Base-by-base conservation (phyloP, 2,797 vertebrate genomes). In the Sebastes minor region DNA sequence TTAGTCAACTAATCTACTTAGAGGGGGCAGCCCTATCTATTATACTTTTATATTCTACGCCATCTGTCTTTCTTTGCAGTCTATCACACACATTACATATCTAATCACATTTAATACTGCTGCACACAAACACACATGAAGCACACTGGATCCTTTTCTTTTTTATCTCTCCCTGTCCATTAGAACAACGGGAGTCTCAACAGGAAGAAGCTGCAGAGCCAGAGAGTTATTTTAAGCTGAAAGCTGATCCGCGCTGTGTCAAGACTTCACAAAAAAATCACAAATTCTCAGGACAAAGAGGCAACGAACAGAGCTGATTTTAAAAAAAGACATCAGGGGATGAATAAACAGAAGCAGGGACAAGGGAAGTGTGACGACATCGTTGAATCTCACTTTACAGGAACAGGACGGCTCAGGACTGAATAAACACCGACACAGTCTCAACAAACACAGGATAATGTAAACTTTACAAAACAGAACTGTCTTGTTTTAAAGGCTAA, bases 201-300 rank as follows among this genome's bases (percentile, higher is more conserved):
- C 62, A 72, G 67, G 42, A 67, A 49, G 63, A 73, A 27, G 69
- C 42, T n/a, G 5, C 65, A 53, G 63, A 63, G 46, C 16, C 14
- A 23, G 32, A 64, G 66, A 59, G 66, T 71, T 81, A 81, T 76
- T 82, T 63, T 62, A 56, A 46, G 68, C n/a, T 64, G 71, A 27
- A 70, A 28, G 59, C 72, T 63, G 73, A 55, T 52, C 22, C 8
- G 5, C 5, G 2, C 25, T 14, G 16, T 38, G 61, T 42, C 67
- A 53, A 35, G 33, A 71, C 49, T 32, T 32, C 33, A 35, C 11
- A 35, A 35, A 35, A 6, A 16, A 42, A 42, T 42, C 38, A 42
- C 28, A 81, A 18, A 59, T 23, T 56, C 14, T 81, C 61, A 5
- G 25, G 11, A 73, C 6, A 4, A 22, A 59, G 46, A 72, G 25